phyloP scores from a whole-genome alignment of 2,888 invertebrate species.

The Conus canariensis region DNA sequence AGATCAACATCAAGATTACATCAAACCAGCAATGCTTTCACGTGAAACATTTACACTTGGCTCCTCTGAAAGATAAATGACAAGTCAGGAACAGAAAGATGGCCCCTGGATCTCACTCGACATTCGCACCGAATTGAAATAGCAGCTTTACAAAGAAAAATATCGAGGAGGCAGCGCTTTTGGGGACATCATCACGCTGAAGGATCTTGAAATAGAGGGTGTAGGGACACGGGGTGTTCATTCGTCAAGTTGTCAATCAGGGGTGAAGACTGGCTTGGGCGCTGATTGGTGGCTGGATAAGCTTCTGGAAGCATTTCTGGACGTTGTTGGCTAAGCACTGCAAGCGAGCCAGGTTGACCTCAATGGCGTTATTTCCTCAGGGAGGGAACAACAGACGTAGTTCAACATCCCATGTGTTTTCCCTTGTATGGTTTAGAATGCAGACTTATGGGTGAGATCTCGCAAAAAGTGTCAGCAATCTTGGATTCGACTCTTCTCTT shows the following conservation, averaged over 20 bases:
- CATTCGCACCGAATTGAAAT: not conserved
- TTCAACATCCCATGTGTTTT: no score
- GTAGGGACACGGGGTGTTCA: not conserved
- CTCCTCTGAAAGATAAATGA: not conserved
- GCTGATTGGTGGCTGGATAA: not conserved
- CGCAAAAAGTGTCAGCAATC: no score
- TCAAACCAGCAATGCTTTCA: constrained; percentile 27
- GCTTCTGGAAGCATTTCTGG: not conserved
- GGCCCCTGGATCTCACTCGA: not conserved
- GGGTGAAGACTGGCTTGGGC: not conserved
- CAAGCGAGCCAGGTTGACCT: no score
- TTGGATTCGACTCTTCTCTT: no score
- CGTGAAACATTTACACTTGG: not conserved
- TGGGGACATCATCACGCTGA: not conserved
- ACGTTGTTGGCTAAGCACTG: no score
- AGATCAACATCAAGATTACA: constrained; percentile 32
- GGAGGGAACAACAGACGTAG: no score
- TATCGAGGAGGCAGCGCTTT: not conserved
- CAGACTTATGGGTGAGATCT: no score
- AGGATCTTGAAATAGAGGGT: not conserved
- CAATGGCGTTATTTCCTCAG: no score
- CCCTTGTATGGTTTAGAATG: no score
- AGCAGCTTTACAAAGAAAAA: not conserved
- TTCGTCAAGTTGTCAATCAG: constrained; percentile 27
- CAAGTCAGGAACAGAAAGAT: not conserved